Base-by-base conservation (phyloP, 2,113 vertebrate species). In the Fregetta grallaria region DNA sequence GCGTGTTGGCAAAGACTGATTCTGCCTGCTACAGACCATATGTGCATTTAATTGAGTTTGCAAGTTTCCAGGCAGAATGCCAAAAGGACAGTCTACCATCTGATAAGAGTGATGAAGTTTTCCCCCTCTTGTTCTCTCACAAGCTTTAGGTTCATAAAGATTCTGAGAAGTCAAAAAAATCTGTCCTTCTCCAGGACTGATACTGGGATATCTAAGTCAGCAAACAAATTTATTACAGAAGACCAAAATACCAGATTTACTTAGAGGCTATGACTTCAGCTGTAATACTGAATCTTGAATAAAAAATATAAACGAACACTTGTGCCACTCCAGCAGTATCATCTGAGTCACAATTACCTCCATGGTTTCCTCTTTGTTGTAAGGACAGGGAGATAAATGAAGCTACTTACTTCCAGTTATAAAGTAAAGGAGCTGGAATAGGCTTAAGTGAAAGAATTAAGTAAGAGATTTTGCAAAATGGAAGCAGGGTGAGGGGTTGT, bases 11-110 rank as follows among this genome's bases (percentile, higher is more conserved):
- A 98, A 97, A 96, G 85, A 95, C 68, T 49, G 88, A 93, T 97
- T 86, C 95, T 97, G 88, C 92, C 92, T 97, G 90, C 90, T 95
- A 86, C 26, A n/a, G 92, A 93, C 97, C 97, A 97, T 98, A 98
- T 97, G 97, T 95, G 93, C 80, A 73, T 97, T 97, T 97, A 98
- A 98, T 97, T 97, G 97, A 98, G 96, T 98, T 96, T 97, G 90
- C 90, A 97, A 97, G 90, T 97, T 98, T 96, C 96, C 59, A 97
- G 97, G 98, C 94, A 97, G 95, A 75, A 91, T 93, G 97, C 97
- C 98, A 98, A 98, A 95, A 94, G 94, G 94, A 82, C 93, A 88
- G 80, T 79, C 86, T 96, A 84, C 91, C 55, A 36, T 94, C 94
- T 98, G 96, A 95, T 95, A 94, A 79, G 73, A 92, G 94, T 58